phyloP scores from a whole-genome alignment of 2,113 vertebrate genomes.

The Candoia aspera region DNA sequence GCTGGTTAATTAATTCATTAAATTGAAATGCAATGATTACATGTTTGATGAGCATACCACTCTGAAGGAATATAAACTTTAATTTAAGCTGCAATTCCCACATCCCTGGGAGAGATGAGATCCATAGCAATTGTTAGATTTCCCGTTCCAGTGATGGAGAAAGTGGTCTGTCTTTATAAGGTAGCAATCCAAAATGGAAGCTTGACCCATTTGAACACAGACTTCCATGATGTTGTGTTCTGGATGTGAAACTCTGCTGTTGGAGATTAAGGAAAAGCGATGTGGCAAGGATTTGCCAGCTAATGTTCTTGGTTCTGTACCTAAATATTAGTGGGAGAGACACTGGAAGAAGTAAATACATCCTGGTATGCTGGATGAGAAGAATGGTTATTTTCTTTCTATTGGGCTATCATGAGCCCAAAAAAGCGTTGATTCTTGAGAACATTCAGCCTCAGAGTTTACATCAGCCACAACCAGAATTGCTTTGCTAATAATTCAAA shows the following conservation, averaged over 20 bases:
- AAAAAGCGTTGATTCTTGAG: neutral
- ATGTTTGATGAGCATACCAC: neutral
- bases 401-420: neutral
- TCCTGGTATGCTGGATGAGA: neutral
- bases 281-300: neutral
- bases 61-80: neutral
- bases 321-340: neutral
- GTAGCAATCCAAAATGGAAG: neutral
- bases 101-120: neutral
- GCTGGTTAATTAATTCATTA: neutral
- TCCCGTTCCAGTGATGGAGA: neutral
- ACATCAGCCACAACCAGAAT: neutral
- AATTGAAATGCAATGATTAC: neutral
- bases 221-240: neutral
- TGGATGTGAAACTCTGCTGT: neutral
- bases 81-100: neutral
- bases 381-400: neutral
- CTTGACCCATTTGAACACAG: neutral
- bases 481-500: neutral
- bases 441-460: neutral
- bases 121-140: neutral
- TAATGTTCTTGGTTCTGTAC: neutral
- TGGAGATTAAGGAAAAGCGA: neutral
- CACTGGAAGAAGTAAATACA: neutral
- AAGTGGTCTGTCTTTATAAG: neutral